phyloP scores from a whole-genome alignment of 2,888 invertebrate species.

The Drosophila monieri region DNA sequence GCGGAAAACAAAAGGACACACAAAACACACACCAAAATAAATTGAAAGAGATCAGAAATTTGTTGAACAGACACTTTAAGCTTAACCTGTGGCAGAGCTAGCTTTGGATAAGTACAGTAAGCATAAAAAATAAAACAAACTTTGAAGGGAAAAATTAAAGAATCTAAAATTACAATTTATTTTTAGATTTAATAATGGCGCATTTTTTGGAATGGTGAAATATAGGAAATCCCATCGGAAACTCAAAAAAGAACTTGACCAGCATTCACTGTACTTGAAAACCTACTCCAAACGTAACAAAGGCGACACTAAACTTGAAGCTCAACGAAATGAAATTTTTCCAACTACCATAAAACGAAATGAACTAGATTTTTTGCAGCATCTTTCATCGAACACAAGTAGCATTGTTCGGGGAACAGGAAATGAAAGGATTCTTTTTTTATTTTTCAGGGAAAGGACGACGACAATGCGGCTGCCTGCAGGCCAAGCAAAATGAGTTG shows the following conservation, averaged over 20 bases:
- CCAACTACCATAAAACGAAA: constrained; percentile 55
- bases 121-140: no score
- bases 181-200: not conserved
- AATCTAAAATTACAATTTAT: not conserved
- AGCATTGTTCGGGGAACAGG: constrained; percentile 40
- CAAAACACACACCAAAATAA: constrained; percentile 13
- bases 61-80: constrained; percentile 37
- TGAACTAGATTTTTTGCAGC: constrained; percentile 51
- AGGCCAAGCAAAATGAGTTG: constrained; percentile 59
- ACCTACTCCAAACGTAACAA: constrained; percentile 18
- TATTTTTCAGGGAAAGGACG: constrained; percentile 8
- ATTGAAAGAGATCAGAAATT: constrained; percentile 19
- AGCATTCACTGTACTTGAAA: constrained; percentile 19
- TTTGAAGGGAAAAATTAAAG: not conserved
- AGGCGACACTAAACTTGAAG: constrained; percentile 48
- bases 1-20: constrained; percentile 21
- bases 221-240: not conserved
- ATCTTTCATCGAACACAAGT: constrained; percentile 42
- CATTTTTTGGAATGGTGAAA: not conserved
- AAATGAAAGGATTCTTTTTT: constrained; percentile 43
- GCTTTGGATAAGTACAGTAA: constrained; percentile 4
- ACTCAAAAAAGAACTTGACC: not conserved
- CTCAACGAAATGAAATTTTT: constrained; percentile 47
- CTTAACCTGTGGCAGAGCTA: constrained; percentile 37
- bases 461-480: constrained; percentile 46